phyloP scores from a whole-genome alignment of 2,113 vertebrate species.

The Salvelinus fontinalis region DNA sequence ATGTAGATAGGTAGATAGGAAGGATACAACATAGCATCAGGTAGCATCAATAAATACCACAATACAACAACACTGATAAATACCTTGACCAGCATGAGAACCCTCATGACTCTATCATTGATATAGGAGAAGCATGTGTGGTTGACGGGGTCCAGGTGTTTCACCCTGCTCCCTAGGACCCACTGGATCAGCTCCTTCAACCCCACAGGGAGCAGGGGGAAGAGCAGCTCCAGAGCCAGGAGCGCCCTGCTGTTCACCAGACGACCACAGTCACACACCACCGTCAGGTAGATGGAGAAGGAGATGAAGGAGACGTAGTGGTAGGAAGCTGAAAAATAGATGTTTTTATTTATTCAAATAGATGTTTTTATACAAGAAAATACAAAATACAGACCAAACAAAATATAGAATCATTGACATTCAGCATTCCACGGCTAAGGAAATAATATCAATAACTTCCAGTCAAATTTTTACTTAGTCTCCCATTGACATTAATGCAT shows the following conservation, averaged over 20 bases:
- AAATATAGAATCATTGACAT: too few relatives aligned
- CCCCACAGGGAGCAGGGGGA: conserved; percentile 44
- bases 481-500: too few relatives aligned
- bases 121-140: conserved; percentile 65
- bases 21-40: neutral
- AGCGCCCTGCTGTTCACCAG: conserved; percentile 54
- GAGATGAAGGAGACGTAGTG: conserved; percentile 60
- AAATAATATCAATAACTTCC: too few relatives aligned
- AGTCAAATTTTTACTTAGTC: too few relatives aligned
- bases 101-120: conserved; percentile 46
- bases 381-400: too few relatives aligned
- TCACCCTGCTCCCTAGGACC: conserved; percentile 22
- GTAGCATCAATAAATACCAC: too few relatives aligned
- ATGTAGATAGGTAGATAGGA: neutral
- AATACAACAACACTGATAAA: too few relatives aligned
- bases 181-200: conserved; percentile 49
- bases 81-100: conserved; percentile 20
- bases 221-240: conserved; percentile 51
- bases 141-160: conserved; percentile 49
- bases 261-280: conserved; percentile 43
- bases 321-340: conserved; percentile 46
- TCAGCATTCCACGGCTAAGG: too few relatives aligned
- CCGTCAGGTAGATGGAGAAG: conserved; percentile 59
- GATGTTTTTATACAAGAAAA: too few relatives aligned
- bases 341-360: conserved; percentile 5